Base-by-base conservation (phyloP, 1,140 invertebrate species). In the Ganaspis sp. region DNA sequence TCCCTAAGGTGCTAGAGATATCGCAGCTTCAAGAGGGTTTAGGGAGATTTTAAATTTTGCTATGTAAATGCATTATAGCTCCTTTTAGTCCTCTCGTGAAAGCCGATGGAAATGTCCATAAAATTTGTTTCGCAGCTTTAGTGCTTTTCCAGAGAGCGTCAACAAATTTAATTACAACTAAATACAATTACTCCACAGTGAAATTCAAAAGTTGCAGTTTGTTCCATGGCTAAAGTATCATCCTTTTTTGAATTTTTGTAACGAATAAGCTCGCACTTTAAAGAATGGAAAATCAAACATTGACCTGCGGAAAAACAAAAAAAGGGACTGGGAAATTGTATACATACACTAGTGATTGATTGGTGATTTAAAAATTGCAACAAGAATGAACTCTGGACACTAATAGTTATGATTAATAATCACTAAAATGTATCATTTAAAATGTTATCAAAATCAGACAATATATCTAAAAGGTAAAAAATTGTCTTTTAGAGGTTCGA, bases 1-100 rank as follows among this genome's bases (percentile, higher is more conserved):
- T 29, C 58, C 58, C 58, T n/a, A 64, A 64, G 58, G 58, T 29
- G 58, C 58, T 15, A 64, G 58, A 64, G 58, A n/a, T 29, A 34
- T 64, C 26, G 45, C 45, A 6, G 54, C 23, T 8, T 64, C 12
- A 64, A 29, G 58, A 64, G 58, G 26, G 58, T 15, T 64, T 29
- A 64, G 58, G 58, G 58, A 64, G 58, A 64, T 64, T 64, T 64
- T 64, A 64, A 64, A 64, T 64, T 64, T 64, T 64, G 9, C 23
- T 64, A 64, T 49, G 17, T 64, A 64, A 64, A 64, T 64, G 58
- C 58, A 64, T 64, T 64, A 64, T 64, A 64, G 58, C 11, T 64
- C 58, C 58, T 64, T 64, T 64, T 64, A 64, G 58, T 26, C 26
- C 58, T 29, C 58, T 29, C 12, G 23, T 64, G 21, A 26, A 64